Evolutionary conservation across 2,113 vertebrate genomes (phyloP).

Genomic region (Saimiri boliviensis): DNA sequence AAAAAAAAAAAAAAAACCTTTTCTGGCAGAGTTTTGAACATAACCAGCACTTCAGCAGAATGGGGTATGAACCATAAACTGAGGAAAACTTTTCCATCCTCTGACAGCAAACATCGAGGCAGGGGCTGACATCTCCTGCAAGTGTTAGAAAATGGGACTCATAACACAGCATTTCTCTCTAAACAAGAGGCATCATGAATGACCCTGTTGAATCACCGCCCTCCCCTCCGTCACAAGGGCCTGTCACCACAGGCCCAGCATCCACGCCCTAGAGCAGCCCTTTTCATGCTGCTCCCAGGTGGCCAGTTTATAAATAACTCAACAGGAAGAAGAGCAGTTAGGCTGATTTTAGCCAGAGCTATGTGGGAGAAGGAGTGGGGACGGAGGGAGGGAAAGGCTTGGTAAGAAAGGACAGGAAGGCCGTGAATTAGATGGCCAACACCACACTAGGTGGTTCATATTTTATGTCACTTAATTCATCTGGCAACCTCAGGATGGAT

Average conservation of each 20-base stretch:
- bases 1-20: conserved; percentile 75
- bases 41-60: conserved; percentile 81
- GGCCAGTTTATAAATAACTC: conserved; percentile 58
- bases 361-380: conserved; percentile 24
- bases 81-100: conserved; percentile 81
- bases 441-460: not conserved
- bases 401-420: not conserved
- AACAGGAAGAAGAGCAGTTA: not conserved
- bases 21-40: conserved; percentile 84
- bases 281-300: not conserved
- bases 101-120: conserved; percentile 78
- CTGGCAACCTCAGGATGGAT: not conserved
- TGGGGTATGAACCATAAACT: conserved; percentile 87
- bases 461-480: conserved; percentile 28
- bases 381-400: not conserved
- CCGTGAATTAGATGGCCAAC: not conserved
- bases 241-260: not conserved
- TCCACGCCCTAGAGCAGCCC: not conserved
- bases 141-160: not conserved
- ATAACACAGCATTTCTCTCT: not conserved
- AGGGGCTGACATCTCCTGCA: conserved; percentile 76
- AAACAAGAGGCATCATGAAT: not conserved
- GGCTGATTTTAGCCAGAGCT: conserved; percentile 30
- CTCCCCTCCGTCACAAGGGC: not conserved
- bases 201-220: not conserved